These are phyloP conservation scores for Chaunax sp. DNA, from an alignment of 2,797 vertebrate species.

Conservation along the genomic window DNA sequence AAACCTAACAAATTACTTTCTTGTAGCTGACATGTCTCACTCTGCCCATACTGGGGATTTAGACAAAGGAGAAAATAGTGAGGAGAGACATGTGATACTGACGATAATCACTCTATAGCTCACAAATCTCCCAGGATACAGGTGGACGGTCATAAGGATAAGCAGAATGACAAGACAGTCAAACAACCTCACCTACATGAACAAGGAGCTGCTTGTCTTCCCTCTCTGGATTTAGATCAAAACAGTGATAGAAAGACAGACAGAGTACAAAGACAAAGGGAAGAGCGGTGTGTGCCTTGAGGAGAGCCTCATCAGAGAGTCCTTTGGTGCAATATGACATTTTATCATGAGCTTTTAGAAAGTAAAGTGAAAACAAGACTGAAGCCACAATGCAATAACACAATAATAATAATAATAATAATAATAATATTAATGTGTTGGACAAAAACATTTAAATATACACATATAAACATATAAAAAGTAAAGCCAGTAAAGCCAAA, in stretches of 20 bases:
- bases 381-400: too few relatives aligned
- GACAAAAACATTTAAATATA: too few relatives aligned
- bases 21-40: conserved; percentile 53
- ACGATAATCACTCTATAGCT: conserved; percentile 62
- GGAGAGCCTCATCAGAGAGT: neutral
- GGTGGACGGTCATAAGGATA: conserved; percentile 60
- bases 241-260: conserved; percentile 23
- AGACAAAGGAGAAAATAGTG: conserved; percentile 52
- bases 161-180: conserved; percentile 44
- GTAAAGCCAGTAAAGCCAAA: too few relatives aligned
- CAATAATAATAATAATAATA: too few relatives aligned
- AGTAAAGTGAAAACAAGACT: too few relatives aligned
- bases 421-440: too few relatives aligned
- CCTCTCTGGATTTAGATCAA: conserved; percentile 51
- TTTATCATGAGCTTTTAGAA: too few relatives aligned
- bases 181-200: conserved; percentile 50
- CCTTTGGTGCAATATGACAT: too few relatives aligned
- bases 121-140: conserved; percentile 50
- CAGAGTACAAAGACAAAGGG: conserved; percentile 3
- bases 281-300: neutral
- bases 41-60: conserved; percentile 47
- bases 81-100: conserved; percentile 28
- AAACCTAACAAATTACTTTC: conserved; percentile 61
- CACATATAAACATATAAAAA: too few relatives aligned
- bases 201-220: conserved; percentile 38